These are phyloP conservation scores for Rhinoptilus africanus DNA, from an alignment of 2,113 vertebrate genomes.

Conservation along the genomic window DNA sequence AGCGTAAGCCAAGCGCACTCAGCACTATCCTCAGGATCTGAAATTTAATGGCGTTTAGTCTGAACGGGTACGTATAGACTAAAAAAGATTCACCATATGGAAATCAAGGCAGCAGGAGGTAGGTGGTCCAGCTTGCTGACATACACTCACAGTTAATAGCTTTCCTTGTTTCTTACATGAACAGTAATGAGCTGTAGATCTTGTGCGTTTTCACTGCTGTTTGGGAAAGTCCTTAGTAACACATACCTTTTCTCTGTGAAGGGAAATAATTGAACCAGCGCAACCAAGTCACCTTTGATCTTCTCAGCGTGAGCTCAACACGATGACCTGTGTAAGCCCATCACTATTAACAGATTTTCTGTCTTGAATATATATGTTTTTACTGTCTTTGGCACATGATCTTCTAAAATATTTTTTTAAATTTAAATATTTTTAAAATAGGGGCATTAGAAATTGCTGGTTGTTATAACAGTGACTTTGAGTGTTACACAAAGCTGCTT, in stretches of 20 bases:
- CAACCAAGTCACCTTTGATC: neutral
- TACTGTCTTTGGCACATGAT: neutral
- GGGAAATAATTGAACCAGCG: neutral
- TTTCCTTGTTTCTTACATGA: neutral
- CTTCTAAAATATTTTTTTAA: neutral
- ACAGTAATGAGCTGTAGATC: neutral
- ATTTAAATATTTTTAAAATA: neutral
- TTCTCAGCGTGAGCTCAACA: neutral
- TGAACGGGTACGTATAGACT: neutral
- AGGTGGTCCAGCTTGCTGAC: neutral
- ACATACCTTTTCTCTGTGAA: neutral
- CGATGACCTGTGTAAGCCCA: neutral
- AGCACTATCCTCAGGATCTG: neutral
- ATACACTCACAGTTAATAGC: neutral
- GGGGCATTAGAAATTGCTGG: neutral
- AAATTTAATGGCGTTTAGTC: neutral
- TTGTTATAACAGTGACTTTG: neutral
- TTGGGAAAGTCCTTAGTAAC: neutral
- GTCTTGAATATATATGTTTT: neutral
- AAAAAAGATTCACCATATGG: neutral
- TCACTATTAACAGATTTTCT: neutral
- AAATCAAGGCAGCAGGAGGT: neutral
- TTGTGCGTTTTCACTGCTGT: neutral
- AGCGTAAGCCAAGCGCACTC: neutral
- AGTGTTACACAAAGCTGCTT: neutral